phyloP scores from a whole-genome alignment of 2,113 vertebrate genomes.

The Rutilus rutilus region DNA sequence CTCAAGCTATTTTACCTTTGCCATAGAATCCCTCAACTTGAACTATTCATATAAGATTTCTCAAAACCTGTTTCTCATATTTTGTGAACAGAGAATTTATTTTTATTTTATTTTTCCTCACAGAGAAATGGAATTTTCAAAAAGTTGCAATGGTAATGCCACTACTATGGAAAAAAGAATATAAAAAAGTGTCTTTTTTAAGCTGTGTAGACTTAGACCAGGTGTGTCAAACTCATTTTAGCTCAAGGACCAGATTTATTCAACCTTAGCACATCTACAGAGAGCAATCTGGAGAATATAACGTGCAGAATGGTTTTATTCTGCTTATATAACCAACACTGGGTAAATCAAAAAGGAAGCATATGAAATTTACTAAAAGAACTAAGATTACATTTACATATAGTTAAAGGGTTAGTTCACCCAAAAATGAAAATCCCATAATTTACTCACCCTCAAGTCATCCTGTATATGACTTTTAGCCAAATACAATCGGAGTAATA shows the following conservation, averaged over 20 bases:
- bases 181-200: no score
- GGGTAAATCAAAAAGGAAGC: neutral
- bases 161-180: neutral
- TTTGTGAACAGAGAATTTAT: neutral
- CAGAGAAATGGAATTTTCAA: neutral
- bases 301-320: neutral
- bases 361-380: neutral
- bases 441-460: no score
- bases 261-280: neutral
- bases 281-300: neutral
- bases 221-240: neutral
- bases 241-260: neutral
- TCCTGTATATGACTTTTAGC: no score
- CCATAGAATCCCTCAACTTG: neutral
- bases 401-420: neutral
- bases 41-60: neutral
- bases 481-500: no score
- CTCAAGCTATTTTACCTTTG: neutral
- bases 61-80: conserved; percentile 14
- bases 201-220: neutral
- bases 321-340: neutral
- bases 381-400: neutral
- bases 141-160: neutral
- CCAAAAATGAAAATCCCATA: no score
- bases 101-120: neutral